Conservation (phyloP, 2,113 vertebrate genomes). For the Microcebus tavaratra region DNA sequence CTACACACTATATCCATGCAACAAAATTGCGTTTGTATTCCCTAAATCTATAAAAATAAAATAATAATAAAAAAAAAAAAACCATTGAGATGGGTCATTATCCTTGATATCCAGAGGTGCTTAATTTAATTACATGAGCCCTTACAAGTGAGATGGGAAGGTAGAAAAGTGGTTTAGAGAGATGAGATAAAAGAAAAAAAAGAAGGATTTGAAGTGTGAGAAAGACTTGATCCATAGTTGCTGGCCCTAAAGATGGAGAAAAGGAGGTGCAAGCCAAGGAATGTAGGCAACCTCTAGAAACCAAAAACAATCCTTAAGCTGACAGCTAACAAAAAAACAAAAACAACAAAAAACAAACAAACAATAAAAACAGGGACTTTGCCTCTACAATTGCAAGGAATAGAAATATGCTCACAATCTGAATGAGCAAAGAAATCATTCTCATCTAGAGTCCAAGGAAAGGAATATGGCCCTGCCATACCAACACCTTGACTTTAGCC, state of each 20-base stretch:
- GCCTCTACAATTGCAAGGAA: background rate
- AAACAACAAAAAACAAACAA: too few relatives aligned
- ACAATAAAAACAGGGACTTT: background rate
- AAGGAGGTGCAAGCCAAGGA: background rate
- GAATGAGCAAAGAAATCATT: background rate
- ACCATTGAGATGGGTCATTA: background rate
- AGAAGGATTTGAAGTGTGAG: background rate
- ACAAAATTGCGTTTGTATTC: too few relatives aligned
- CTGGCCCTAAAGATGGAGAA: background rate
- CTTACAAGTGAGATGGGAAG: background rate
- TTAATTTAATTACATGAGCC: background rate
- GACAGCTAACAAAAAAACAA: background rate
- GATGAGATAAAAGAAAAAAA: background rate
- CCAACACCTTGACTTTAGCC: background rate
- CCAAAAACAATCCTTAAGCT: background rate
- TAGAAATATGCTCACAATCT: background rate
- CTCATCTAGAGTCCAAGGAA: background rate
- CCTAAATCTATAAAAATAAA: too few relatives aligned
- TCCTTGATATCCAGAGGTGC: background rate
- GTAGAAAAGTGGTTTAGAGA: background rate
- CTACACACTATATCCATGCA: too few relatives aligned
- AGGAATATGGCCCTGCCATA: background rate
- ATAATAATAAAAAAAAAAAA: too few relatives aligned
- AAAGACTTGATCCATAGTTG: background rate
- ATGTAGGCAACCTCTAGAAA: background rate